Base-by-base conservation (phyloP, 2,113 vertebrate genomes). In the Pedionomus torquatus region DNA sequence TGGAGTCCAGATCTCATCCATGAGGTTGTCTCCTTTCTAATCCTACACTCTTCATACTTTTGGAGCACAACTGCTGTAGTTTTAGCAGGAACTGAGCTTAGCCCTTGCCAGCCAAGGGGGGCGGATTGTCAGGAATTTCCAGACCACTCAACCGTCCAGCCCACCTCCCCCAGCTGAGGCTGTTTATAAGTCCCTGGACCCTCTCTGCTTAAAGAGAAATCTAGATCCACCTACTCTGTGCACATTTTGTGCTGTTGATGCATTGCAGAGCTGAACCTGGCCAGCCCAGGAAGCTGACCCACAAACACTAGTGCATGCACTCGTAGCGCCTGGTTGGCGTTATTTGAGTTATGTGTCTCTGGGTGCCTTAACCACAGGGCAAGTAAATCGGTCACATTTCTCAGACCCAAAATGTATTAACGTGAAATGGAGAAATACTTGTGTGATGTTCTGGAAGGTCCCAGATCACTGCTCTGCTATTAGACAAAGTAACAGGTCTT, bases 11-110 rank as follows among this genome's bases (percentile, higher is more conserved):
- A 82, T 35, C 66, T 92, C 91, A 88, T 26, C 84, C 83, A 37
- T 96, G 95, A 95, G 63, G 49, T 96, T 93, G 95, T 46, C 75
- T 91, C 84, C 91, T 71, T 63, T 48, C 58, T 77, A 72, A 90
- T 87, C 95, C 87, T 83, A 87, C 31, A 7, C 78, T 79, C 46
- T 49, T 83, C 8, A 0, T 54, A 21, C 57, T 90, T 91, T 57
- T 83, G 70, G 84, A 96, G 57, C 49, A 16, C 33, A 48, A 25
- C 52, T 0, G 0, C 78, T 69, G 87, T 4, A 63, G 57, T 76
- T 96, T 87, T 15, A 79, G 66, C 75, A 91, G 84, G 84, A 94
- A 57, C 70, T 90, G 78, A 96, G 70, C 77, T 90, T 90, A 96
- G 49, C 44, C 28, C n/a, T 91, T 91, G 70, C 87, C 91, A 94